phyloP scores from a whole-genome alignment of 2,888 invertebrate genomes.

The Chalcis sispes region DNA sequence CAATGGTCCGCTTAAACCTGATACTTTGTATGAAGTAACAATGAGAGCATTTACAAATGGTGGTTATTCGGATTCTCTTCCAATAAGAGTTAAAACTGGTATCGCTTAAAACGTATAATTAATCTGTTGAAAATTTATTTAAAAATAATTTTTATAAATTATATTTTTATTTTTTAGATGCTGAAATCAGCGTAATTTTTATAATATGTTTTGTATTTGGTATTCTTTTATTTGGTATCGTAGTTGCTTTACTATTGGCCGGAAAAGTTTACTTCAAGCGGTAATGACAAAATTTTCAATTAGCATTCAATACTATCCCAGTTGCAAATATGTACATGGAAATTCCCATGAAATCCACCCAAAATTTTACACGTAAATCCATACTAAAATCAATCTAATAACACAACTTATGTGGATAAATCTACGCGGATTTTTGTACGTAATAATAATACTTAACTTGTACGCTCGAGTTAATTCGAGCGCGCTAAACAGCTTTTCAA shows the following conservation, averaged over 20 bases:
- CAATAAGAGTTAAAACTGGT: slow-evolving; percentile 77
- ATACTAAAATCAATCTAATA: too few species aligned
- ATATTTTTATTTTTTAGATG: slow-evolving; percentile 60
- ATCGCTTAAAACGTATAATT: slow-evolving; percentile 26
- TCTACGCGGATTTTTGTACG: too few species aligned
- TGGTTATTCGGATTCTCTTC: slow-evolving; percentile 78
- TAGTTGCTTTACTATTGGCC: slow-evolving; percentile 67
- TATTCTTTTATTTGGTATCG: slow-evolving; percentile 68
- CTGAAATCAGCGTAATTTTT: slow-evolving; percentile 65
- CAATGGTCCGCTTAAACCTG: slow-evolving; percentile 83
- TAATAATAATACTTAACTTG: too few species aligned
- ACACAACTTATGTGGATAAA: too few species aligned
- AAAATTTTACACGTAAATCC: too few species aligned
- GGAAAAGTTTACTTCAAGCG: slow-evolving; percentile 52
- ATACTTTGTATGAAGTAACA: slow-evolving; percentile 81
- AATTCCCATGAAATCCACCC: too few species aligned
- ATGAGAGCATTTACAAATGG: slow-evolving; percentile 82
- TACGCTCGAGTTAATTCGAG: too few species aligned
- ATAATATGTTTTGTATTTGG: slow-evolving; percentile 69
- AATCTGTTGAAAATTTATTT: background rate
- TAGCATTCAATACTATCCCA: too few species aligned
- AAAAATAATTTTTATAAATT: slow-evolving; percentile 1
- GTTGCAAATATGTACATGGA: too few species aligned
- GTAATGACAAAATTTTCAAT: too few species aligned
- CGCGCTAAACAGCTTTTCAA: too few species aligned